phyloP scores from a whole-genome alignment of 2,797 vertebrate species.

The Sebastes elongatus region DNA sequence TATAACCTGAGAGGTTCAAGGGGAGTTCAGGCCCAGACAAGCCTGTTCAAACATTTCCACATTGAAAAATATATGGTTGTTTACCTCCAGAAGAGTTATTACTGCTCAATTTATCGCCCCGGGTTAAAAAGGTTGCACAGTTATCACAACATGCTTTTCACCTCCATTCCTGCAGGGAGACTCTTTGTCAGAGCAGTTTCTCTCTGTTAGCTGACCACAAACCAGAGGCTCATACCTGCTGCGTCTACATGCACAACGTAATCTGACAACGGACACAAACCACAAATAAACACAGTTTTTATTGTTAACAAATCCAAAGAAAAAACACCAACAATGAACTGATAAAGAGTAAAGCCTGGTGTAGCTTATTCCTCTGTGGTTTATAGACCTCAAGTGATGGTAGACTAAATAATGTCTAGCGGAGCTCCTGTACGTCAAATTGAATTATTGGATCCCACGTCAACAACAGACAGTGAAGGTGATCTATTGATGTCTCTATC shows the following conservation, averaged over 20 bases:
- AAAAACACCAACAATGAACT: neutral
- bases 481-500: too few relatives aligned
- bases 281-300: neutral
- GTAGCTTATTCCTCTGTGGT: neutral
- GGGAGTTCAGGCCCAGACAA: slow-evolving; percentile 30
- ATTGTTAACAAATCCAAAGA: neutral
- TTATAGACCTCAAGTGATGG: neutral
- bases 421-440: neutral
- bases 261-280: neutral
- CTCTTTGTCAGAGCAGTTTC: neutral
- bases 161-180: neutral
- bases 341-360: too few relatives aligned
- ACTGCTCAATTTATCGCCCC: neutral
- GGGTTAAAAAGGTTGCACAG: neutral
- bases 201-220: neutral
- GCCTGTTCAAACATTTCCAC: slow-evolving; percentile 33
- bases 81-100: slow-evolving; percentile 36
- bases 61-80: slow-evolving; percentile 39
- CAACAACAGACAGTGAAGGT: too few relatives aligned
- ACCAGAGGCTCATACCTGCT: neutral
- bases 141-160: neutral
- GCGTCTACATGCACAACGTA: neutral
- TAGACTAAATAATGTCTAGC: neutral
- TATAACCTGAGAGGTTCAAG: slow-evolving; percentile 34
- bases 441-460: neutral